Percentiles rank a stretch among this genome's conserved stretches.
Evolutionary conservation across 2,797 vertebrate species (phyloP).

Genomic region (Fistularia tabacaria): DNA sequence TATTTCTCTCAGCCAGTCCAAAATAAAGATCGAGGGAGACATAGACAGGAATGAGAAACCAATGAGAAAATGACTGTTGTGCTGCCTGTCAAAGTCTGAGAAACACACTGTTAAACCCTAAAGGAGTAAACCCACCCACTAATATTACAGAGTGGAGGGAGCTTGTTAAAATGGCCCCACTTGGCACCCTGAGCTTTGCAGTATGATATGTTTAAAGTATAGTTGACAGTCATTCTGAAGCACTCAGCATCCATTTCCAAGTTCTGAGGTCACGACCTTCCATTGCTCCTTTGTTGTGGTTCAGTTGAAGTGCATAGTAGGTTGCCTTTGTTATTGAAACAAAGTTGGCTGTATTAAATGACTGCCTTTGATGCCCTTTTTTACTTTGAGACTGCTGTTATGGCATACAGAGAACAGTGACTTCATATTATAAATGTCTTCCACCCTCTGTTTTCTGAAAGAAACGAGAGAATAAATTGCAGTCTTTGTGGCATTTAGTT

Average conservation of each 20-base stretch:
- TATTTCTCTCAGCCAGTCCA: conserved; percentile 27
- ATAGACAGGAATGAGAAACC: background rate
- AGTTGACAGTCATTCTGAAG: conserved; percentile 65
- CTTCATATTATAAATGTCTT: conserved; percentile 73
- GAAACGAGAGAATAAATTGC: conserved; percentile 60
- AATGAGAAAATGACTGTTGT: conserved; percentile 5
- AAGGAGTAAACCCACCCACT: conserved; percentile 37
- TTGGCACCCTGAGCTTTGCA: conserved; percentile 38
- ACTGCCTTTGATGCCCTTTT: conserved; percentile 70
- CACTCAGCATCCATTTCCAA: conserved; percentile 64
- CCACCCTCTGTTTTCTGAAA: conserved; percentile 62
- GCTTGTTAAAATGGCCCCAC: conserved; percentile 62
- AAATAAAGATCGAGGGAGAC: conserved; percentile 13
- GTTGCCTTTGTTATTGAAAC: conserved; percentile 74
- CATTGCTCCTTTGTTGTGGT: conserved; percentile 73
- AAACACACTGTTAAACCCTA: conserved; percentile 33
- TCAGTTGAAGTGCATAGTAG: conserved; percentile 72
- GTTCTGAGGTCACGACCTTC: conserved; percentile 56
- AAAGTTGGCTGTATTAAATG: conserved; percentile 67
- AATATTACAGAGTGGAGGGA: conserved; percentile 34
- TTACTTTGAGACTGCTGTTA: conserved; percentile 52
- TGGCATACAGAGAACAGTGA: conserved; percentile 62
- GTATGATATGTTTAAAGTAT: conserved; percentile 54
- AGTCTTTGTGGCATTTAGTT: conserved; percentile 58
- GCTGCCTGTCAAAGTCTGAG: conserved; percentile 19